Evolutionary conservation across 2,113 vertebrate genomes (phyloP).

Genomic region (Acanthisitta chloris): DNA sequence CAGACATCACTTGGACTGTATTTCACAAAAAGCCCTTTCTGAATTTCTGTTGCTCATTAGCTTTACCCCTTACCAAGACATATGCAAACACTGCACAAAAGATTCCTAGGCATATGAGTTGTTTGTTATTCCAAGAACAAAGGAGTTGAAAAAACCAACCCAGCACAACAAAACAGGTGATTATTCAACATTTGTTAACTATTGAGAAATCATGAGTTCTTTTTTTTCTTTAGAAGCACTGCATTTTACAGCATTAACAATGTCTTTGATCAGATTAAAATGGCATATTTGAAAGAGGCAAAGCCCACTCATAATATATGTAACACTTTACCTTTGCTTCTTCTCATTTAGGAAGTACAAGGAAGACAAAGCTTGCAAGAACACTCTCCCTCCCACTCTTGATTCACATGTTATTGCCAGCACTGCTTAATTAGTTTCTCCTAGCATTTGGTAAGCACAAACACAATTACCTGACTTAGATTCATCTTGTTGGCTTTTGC

Average conservation of each 20-base stretch:
- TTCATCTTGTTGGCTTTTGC: constrained; percentile 22
- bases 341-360: not conserved
- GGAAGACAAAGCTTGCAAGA: not conserved
- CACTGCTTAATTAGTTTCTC: not conserved
- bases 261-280: not conserved
- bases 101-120: not conserved
- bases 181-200: not conserved
- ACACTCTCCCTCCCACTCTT: not conserved
- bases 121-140: not conserved
- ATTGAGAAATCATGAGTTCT: not conserved
- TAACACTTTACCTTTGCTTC: not conserved
- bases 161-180: not conserved
- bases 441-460: not conserved
- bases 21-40: not conserved
- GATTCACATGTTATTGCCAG: not conserved
- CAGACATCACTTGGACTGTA: not conserved
- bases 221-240: not conserved
- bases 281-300: not conserved
- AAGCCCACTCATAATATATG: not conserved
- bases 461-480: constrained; percentile 69
- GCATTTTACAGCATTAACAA: not conserved
- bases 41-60: not conserved
- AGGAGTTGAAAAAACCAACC: rapidly evolving
- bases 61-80: not conserved
- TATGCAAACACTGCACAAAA: not conserved